Conservation (phyloP, 2,888 invertebrate genomes). For the Chesias legatella region DNA sequence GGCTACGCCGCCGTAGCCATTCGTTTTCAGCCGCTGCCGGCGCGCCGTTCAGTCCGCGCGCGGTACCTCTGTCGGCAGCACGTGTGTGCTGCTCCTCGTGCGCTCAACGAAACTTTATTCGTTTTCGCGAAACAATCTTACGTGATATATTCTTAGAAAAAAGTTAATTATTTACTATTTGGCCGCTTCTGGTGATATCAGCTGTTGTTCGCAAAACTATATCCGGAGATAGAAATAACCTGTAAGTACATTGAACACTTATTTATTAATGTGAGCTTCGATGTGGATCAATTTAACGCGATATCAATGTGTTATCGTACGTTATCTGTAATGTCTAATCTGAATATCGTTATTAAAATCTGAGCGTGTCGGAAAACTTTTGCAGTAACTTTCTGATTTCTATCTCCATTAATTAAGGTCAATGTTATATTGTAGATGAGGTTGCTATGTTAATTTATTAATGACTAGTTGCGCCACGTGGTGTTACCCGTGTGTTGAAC, state of each 20-base stretch:
- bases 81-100: neutral
- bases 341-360: constrained; percentile 9
- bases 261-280: too few relatives aligned
- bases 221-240: neutral
- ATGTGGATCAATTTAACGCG: too few relatives aligned
- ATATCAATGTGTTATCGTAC: too few relatives aligned
- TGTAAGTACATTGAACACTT: constrained; percentile 1
- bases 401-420: neutral
- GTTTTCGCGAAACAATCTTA: constrained; percentile 2
- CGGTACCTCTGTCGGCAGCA: constrained; percentile 2
- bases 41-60: constrained; percentile 9
- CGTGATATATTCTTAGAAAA: neutral
- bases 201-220: neutral
- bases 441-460: constrained; percentile 3
- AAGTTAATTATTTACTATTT: neutral
- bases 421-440: neutral
- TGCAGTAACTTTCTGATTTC: neutral
- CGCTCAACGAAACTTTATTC: constrained; percentile 11
- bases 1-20: constrained; percentile 4
- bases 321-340: constrained; percentile 8
- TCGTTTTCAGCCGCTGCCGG: neutral
- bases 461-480: constrained; percentile 1
- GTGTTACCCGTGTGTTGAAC: too few relatives aligned
- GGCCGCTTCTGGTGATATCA: neutral
- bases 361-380: neutral